Evolutionary conservation across 2,797 vertebrate genomes (phyloP).

Genomic region (Phaenicophaeus curvirostris): DNA sequence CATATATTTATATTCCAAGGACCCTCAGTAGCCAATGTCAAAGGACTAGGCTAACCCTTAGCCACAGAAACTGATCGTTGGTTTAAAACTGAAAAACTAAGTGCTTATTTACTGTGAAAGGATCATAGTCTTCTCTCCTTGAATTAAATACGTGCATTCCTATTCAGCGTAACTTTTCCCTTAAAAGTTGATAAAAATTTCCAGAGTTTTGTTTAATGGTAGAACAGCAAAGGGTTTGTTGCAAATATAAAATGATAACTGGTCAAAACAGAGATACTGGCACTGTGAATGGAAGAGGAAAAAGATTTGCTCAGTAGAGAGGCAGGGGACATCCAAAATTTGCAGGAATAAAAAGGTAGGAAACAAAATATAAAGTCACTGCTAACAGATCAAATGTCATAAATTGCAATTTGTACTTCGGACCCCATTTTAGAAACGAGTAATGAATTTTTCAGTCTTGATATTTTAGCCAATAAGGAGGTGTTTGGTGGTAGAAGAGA

Average conservation of each 20-base stretch:
- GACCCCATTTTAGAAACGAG: not conserved
- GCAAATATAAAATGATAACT: not conserved
- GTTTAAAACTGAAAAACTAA: slow-evolving; percentile 57
- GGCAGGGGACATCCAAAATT: not conserved
- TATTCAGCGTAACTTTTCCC: not conserved
- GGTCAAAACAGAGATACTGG: not conserved
- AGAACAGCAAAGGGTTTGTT: not conserved
- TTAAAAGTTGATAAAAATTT: not conserved
- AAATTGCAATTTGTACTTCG: not conserved
- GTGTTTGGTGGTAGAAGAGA: not conserved
- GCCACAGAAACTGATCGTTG: slow-evolving; percentile 12
- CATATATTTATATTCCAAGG: slow-evolving; percentile 75
- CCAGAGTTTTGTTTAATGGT: not conserved
- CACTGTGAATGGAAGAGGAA: not conserved
- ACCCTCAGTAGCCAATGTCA: slow-evolving; percentile 51
- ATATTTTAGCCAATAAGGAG: not conserved
- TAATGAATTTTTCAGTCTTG: not conserved
- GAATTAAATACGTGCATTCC: not conserved
- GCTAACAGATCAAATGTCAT: not conserved
- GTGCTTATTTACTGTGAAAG: slow-evolving; percentile 16
- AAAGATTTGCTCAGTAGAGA: not conserved
- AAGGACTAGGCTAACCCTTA: slow-evolving; percentile 58
- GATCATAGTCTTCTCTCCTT: not conserved
- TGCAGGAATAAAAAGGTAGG: not conserved
- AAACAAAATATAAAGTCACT: not conserved